These are phyloP conservation scores for Diaphora mendica DNA, from an alignment of 2,888 invertebrate genomes.

Conservation along the genomic window DNA sequence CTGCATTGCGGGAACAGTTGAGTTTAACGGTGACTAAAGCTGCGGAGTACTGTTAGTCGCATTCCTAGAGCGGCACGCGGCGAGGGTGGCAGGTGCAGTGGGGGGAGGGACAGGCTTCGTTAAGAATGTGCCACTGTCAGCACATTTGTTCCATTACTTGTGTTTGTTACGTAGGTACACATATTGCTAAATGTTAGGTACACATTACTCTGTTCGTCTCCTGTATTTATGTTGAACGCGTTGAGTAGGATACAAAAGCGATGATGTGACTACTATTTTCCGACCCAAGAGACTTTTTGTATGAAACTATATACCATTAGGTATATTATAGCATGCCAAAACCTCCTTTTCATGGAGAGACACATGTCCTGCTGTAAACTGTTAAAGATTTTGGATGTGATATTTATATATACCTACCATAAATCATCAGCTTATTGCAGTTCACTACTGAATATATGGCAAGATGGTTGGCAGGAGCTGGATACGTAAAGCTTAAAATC, in stretches of 20 bases:
- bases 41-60: slow-evolving; percentile 78
- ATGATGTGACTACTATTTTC: not conserved
- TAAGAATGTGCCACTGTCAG: slow-evolving; percentile 62
- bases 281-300: not conserved
- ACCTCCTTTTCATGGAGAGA: too few species aligned
- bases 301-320: not conserved
- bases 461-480: too few species aligned
- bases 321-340: too few species aligned
- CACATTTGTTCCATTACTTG: slow-evolving; percentile 55
- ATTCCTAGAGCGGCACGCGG: slow-evolving; percentile 75
- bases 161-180: slow-evolving; percentile 41
- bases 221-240: slow-evolving; percentile 9
- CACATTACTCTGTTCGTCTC: slow-evolving; percentile 21
- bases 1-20: slow-evolving; percentile 70
- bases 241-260: not conserved
- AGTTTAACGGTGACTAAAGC: slow-evolving; percentile 79
- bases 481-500: too few species aligned
- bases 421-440: too few species aligned
- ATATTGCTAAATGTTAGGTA: slow-evolving; percentile 27
- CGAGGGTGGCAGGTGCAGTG: slow-evolving; percentile 64
- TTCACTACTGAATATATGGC: too few species aligned
- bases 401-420: too few species aligned
- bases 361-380: too few species aligned
- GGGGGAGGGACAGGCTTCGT: slow-evolving; percentile 52
- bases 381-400: too few species aligned